These are phyloP conservation scores for Rallus limicola DNA, from an alignment of 2,113 vertebrate genomes.

Conservation along the genomic window DNA sequence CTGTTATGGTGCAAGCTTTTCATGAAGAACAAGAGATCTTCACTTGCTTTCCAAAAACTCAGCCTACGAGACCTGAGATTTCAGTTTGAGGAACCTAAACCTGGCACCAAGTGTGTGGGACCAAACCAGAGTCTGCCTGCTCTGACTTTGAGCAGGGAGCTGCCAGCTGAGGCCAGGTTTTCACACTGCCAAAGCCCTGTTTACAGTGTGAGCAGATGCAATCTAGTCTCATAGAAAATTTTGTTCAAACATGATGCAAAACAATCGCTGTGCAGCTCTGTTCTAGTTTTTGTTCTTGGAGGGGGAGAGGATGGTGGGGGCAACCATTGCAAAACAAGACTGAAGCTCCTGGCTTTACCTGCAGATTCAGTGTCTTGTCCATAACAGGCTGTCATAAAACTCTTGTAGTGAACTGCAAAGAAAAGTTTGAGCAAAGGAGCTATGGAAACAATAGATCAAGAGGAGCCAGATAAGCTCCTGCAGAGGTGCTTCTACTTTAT, in stretches of 20 bases:
- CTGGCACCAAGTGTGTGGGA: neutral
- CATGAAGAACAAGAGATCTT: neutral
- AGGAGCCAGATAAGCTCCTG: too few species aligned
- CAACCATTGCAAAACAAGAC: neutral
- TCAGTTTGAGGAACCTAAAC: neutral
- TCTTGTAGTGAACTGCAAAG: too few species aligned
- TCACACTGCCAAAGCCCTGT: neutral
- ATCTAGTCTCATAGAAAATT: neutral
- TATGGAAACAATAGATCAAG: too few species aligned
- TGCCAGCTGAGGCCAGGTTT: neutral
- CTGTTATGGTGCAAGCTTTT: neutral
- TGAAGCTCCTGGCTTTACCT: neutral
- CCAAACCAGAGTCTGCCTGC: neutral
- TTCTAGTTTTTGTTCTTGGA: too few species aligned
- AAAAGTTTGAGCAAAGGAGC: too few species aligned
- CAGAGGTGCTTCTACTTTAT: too few species aligned
- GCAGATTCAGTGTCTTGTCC: too few species aligned
- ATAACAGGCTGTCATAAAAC: neutral
- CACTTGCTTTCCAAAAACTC: neutral
- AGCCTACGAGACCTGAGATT: neutral
- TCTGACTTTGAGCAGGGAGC: neutral
- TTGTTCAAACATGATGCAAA: neutral
- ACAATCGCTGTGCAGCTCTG: too few species aligned
- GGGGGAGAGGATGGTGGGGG: too few species aligned
- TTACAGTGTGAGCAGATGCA: accelerated